Evolutionary conservation across 2,797 vertebrate species (phyloP), one percentile per base, ranked within the genome.

Genomic region (Esox masquinongy): DNA sequence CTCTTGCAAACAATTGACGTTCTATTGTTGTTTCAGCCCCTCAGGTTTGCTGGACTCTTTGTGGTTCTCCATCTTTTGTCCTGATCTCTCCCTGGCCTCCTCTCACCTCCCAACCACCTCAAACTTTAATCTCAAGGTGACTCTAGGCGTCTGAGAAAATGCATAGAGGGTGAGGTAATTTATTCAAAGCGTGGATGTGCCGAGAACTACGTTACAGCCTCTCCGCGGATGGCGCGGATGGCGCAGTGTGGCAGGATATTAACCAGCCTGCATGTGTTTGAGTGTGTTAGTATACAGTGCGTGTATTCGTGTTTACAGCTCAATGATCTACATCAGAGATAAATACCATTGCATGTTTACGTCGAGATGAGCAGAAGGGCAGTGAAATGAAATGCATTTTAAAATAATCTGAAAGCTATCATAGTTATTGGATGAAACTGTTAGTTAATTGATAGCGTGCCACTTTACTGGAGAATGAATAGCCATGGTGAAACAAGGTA

Each of bases 141-240:
- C 89, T 87, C 83, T 73, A 16, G 81, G 86, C 84, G 87, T 90
- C 86, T 87, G 87, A 83, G 77, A 85, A 73, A 88, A 88, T 89
- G 85, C 88, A 88, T 90, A 84, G 81, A 86, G 85, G 90, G 87
- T 84, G 85, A 86, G 81, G 64, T 79, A 80, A 88, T 91, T 88
- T 90, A 90, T 90, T 90, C 86, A 77, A 80, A 70, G 77, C 2
- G 74, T 26, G 82, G 77, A 82, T 80, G 84, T 84, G 82, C 75
- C 2, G 6, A 74, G 89, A 89, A 85, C 89, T 78, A 75, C 24
- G 73, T 79, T 80, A 80, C 43, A 16, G 26, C 69, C 49, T 24
- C 14, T 29, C 70, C 56, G 49, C n/a, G 16, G 29, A 34, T 31
- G 70, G 51, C 14, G 50, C 7, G 7, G 3, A 31, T 8, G 39